Evolutionary conservation across 2,113 vertebrate species (phyloP).

Genomic region (Barbus barbus): DNA sequence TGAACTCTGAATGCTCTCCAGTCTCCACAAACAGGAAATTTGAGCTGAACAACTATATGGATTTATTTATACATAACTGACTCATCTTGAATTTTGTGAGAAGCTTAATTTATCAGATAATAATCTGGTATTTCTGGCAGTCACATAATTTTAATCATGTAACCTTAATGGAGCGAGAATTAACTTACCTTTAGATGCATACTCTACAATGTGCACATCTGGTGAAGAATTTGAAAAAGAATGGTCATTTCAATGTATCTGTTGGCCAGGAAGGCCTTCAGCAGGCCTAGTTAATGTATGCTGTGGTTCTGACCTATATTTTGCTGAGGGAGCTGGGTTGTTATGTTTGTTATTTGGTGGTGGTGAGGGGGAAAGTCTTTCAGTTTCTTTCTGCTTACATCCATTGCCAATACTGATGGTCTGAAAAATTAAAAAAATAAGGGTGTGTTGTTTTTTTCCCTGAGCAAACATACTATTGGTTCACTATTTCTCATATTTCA

Average conservation of each 20-base stretch:
- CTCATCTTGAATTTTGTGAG: background rate
- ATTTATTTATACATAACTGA: background rate
- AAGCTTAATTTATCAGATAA: background rate
- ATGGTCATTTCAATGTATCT: background rate
- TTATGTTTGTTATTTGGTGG: constrained; percentile 39
- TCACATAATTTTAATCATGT: background rate
- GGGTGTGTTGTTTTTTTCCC: background rate
- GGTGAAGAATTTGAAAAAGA: background rate
- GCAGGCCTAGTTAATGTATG: background rate
- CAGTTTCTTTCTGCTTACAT: constrained; percentile 30
- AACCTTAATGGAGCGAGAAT: background rate
- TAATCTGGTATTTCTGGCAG: background rate
- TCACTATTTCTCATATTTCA: constrained; percentile 27
- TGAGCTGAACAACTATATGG: background rate
- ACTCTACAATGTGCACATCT: background rate
- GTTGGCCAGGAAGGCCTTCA: background rate
- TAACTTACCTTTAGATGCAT: background rate
- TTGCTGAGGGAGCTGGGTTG: constrained; percentile 40
- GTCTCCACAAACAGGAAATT: background rate
- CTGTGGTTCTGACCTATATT: constrained; percentile 37
- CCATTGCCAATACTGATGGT: constrained; percentile 30
- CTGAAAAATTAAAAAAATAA: constrained; percentile 36
- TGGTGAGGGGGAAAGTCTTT: constrained; percentile 31
- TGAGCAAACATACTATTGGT: constrained; percentile 44
- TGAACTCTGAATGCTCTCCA: background rate